Base-by-base conservation (phyloP, 1,140 invertebrate genomes). In the Acromyrmex heyeri region DNA sequence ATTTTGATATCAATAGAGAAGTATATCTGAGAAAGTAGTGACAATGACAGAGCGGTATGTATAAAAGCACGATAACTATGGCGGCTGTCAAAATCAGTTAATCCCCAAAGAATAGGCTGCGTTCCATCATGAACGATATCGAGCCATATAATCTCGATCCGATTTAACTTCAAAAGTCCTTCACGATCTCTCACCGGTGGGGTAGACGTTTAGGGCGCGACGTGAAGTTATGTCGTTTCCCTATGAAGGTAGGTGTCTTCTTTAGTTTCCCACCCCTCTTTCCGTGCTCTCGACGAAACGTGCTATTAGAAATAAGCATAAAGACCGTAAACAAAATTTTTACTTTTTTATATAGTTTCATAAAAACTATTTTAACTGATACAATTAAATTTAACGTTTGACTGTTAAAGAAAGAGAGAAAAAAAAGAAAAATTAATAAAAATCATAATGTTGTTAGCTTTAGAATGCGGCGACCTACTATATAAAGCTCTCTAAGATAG, bases 211-310 rank as follows among this genome's bases (percentile, higher is more conserved):
- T 88, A 91, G 88, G 83, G 86, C 86, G 78, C 53, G 77, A 93
- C 91, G 93, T 93, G 93, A 92, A 88, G 88, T 73, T 93, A 93
- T 93, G 91, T 57, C 50, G 88, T 83, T 75, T 64, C 65, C 65
- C 69, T 64, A 62, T 75, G 73, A 82, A 87, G 77, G 86, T 88
- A 82, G 73, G 70, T 91, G 85, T 67, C 69, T 69, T 21, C 44
- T 72, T 59, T 55, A 78, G 72, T 89, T 93, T 92, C 90, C 72
- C 86, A 92, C 89, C 79, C 88, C 88, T 87, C 65, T 38, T 44
- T 57, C 48, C 21, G 12, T 30, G 18, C 57, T 30, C 6, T 53
- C 57, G 30, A 2, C n/a, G 0, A n/a, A 69, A 24, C 30, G 12
- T 55, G 61, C 16, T n/a, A 27, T 44, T n/a, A 24, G 21, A 61